phyloP scores from a whole-genome alignment of 2,888 invertebrate genomes.

The Calephelis perditalis region DNA sequence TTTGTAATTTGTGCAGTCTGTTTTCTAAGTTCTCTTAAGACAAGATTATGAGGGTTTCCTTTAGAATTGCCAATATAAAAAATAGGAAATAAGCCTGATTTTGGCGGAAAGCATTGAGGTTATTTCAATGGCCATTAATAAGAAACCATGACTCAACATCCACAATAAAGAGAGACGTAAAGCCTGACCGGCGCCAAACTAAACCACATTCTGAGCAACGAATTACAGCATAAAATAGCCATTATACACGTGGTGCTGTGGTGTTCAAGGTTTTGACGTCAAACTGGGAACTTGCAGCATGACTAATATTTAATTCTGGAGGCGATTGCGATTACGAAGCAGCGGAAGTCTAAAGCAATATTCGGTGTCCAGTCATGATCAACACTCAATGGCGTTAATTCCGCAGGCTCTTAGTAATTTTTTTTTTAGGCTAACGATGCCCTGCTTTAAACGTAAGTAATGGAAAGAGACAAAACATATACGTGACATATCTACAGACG shows the following conservation, averaged over 20 bases:
- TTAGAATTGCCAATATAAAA: background rate
- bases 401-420: too few relatives aligned
- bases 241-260: constrained; percentile 10
- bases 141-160: constrained; percentile 6
- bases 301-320: constrained; percentile 2
- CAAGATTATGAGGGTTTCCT: too few relatives aligned
- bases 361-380: background rate
- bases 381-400: too few relatives aligned
- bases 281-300: constrained; percentile 4
- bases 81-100: background rate
- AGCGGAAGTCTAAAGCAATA: background rate
- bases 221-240: constrained; percentile 9
- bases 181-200: constrained; percentile 6
- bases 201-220: constrained; percentile 6
- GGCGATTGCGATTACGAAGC: background rate
- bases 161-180: background rate
- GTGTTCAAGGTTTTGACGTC: constrained; percentile 12
- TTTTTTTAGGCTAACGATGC: too few relatives aligned
- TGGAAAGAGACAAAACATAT: too few relatives aligned
- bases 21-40: too few relatives aligned
- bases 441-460: too few relatives aligned
- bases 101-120: background rate
- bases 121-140: constrained; percentile 2
- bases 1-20: too few relatives aligned
- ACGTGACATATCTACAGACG: too few relatives aligned